A percentile compares a stretch with the other conserved stretches of the same genome.
Evolutionary conservation across 2,113 vertebrate species (phyloP).

Genomic region (Holacanthus passer): DNA sequence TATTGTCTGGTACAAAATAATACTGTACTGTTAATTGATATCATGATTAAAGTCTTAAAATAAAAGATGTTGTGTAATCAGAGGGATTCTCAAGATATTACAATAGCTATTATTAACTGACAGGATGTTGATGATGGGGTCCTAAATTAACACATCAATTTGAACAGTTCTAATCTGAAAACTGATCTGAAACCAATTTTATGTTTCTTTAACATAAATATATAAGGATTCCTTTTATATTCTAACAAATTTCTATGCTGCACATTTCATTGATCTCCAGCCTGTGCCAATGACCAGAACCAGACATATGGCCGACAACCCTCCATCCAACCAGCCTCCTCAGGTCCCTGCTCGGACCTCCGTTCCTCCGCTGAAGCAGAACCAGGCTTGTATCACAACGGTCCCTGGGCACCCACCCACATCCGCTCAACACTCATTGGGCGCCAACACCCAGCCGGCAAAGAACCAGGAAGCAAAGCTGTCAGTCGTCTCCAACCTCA

Average conservation of each 20-base stretch:
- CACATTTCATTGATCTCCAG: conserved; percentile 27
- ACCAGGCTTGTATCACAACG: conserved; percentile 35
- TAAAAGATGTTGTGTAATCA: not conserved
- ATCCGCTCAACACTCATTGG: not conserved
- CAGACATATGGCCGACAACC: not conserved
- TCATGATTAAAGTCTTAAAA: not conserved
- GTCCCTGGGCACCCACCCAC: not conserved
- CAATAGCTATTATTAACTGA: no score
- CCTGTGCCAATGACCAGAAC: conserved; percentile 54
- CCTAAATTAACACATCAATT: not conserved
- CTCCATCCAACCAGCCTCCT: conserved; percentile 47
- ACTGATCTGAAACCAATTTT: no score
- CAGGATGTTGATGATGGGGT: no score
- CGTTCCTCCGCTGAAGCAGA: conserved; percentile 26
- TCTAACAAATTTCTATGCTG: not conserved
- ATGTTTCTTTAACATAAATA: not conserved
- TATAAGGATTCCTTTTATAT: not conserved
- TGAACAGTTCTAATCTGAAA: no score
- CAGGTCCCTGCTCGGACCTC: conserved; percentile 52
- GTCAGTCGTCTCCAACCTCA: conserved; percentile 53
- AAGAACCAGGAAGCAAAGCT: conserved; percentile 54
- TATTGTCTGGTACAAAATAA: not conserved
- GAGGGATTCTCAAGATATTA: not conserved
- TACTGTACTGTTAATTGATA: not conserved
- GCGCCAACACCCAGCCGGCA: not conserved